Evolutionary conservation across 1,140 invertebrate genomes (phyloP), one percentile per base, ranked within the genome.

Genomic region (Formica selysi): DNA sequence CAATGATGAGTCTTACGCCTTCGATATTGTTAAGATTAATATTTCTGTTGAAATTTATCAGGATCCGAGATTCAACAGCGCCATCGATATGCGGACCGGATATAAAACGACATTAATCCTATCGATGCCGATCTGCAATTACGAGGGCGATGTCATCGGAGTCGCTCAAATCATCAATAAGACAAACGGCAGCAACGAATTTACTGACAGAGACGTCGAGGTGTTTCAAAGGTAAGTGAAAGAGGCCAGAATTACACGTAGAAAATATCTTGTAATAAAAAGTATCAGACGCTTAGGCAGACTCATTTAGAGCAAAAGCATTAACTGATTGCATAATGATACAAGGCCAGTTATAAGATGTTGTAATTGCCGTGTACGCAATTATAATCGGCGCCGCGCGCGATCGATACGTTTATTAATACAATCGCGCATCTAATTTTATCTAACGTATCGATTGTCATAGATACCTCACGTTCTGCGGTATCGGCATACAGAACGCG

Each of bases 141-240:
- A 98, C 93, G 98, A 99, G 89, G 98, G 98, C 0, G 98, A 99
- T 90, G 98, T 99, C 0, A 98, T 99, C 86, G 99, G 98, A 4
- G 98, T 99, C 0, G 98, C 98, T 48, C 98, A 99, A 96, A 99
- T 99, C 88, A 99, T 99, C 89, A 99, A 99, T 94, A 99, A 99
- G 95, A 98, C 97, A 65, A 97, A 98, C 93, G 97, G 96, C 93
- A 97, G 97, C 87, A 96, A 97, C 92, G 97, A 98, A 91, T 99
- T 99, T 94, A 98, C 97, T 0, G 96, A 97, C 7, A 97, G 97
- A 86, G 99, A 99, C 93, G 98, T 99, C 67, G 98, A 99, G 96
- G 96, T 98, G 32, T 98, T 98, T 92, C 96, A 97, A 80, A 96
- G 94, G 96, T 97, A 92, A 90, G 96, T 96, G 1, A 10, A 3